Evolutionary conservation across 1,140 invertebrate genomes (phyloP), one percentile per base, ranked within the genome.

Genomic region (Schmidtea mediterranea): DNA sequence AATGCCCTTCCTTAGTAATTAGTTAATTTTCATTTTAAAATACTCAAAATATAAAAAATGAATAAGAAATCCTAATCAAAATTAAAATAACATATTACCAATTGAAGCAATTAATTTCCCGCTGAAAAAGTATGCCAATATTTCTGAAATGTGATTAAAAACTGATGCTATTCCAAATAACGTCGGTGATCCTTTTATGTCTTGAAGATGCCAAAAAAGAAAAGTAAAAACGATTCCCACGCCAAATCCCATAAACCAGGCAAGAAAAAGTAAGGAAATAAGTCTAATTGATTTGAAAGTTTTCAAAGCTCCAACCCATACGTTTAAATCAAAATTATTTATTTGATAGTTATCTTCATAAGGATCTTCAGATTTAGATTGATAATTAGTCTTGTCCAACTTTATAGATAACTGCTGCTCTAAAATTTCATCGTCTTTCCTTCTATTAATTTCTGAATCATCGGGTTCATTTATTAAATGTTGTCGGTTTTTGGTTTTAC

Each of bases 231-330:
- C 90, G 52, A 97, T 69, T 1, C 90, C 90, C 56, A 95, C 90
- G n/a, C 90, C 90, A 59, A 94, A 87, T 43, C 90, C 90, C 84
- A 97, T 90, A 65, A 86, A 89, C 82, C 87, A 94, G 16, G 86
- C 79, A 0, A 94, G 81, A 57, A 92, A 82, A 8, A 98, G 73
- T 60, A 95, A 92, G 0, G 84, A 58, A 6, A 60, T 55, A 49
- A 60, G 61, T 45, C 56, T 55, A 46, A 58, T 51, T 8, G 55
- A 56, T 9, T 54, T 56, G 36, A 65, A 50, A 51, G 62, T 49
- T 41, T 56, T 58, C 36, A 63, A 40, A n/a, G 63, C 62, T 18
- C 16, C n/a, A 18, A 46, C 21, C 13, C n/a, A 21, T 8, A 46
- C 43, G 21, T 18, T 15, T 6, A 15, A 19, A 32, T 32, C 26